Evolutionary conservation across 2,888 invertebrate genomes (phyloP), one percentile per base, ranked within the genome.

Genomic region (Lasioglossum oenotherae): DNA sequence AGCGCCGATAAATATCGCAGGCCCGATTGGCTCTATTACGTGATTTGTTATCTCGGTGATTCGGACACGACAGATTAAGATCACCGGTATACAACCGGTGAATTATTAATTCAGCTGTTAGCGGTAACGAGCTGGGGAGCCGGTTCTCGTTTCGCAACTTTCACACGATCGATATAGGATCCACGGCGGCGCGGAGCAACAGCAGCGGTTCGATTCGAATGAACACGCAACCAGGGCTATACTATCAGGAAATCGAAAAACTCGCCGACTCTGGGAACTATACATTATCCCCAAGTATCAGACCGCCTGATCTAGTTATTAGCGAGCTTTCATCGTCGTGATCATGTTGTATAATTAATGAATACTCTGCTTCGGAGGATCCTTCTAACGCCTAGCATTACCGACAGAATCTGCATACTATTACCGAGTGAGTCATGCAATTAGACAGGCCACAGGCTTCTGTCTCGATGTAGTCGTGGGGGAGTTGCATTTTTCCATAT

Each of bases 91-190:
- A 31, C 57, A 35, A 80, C 64, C 53, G 19, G 14, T 35, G 53
- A 44, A 71, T 85, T 77, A 85, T 85, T 80, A 80, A 85, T 80
- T 80, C 80, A 44, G n/a, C 16, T 60, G 57, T 69, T 6, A 44
- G 53, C 31, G 46, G 49, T 83, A 85, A 80, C 79, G 75, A 77
- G 53, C 44, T 53, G 35, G 31, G 67, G 31, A 64, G 64, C 27
- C 31, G 31, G 67, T 31, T 35, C 35, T 35, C 67, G 73, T 46
- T 46, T 73, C 73, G 8, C 31, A 69, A 12, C 27, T 44, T 81
- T 49, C 46, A 19, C 44, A 53, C 69, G 46, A 31, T 38, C 35
- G 27, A 75, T 19, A 19, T 23, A 67, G 67, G 35, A 35, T 67
- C 67, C 35, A 31, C 64, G 64, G n/a, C 14, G 16, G 35, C 64